Evolutionary conservation across 92 coral and sea anemone genomes (phyloP).

Genomic region (Phenganax marumi): DNA sequence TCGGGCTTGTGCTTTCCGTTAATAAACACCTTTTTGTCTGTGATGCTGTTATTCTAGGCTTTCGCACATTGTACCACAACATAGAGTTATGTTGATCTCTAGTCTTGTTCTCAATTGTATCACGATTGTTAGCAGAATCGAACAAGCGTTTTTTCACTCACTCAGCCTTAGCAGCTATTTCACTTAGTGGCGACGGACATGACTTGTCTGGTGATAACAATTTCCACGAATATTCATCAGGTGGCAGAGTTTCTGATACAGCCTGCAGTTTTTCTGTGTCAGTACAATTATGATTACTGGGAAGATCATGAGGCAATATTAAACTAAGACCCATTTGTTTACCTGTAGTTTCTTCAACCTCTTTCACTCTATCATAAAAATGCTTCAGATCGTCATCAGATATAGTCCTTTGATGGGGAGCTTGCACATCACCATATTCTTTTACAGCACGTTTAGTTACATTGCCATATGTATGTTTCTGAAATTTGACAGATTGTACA

Average conservation of each 20-base stretch:
- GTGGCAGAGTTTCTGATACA: constrained; percentile 39
- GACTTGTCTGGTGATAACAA: constrained; percentile 47
- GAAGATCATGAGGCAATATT: constrained; percentile 53
- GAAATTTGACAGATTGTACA: constrained; percentile 58
- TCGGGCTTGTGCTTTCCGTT: constrained; percentile 5
- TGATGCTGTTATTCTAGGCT: constrained; percentile 70
- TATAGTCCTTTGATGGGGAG: constrained; percentile 48
- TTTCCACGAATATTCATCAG: constrained; percentile 52
- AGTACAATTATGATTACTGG: constrained; percentile 35
- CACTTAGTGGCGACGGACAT: constrained; percentile 52
- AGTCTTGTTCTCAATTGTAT: constrained; percentile 56
- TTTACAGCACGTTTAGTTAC: constrained; percentile 34
- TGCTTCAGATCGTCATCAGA: constrained; percentile 42
- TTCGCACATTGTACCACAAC: constrained; percentile 64
- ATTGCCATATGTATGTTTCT: constrained; percentile 65
- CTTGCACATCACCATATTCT: constrained; percentile 43
- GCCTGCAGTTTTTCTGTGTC: constrained; percentile 22
- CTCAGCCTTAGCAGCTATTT: constrained; percentile 54
- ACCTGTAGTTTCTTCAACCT: constrained; percentile 40
- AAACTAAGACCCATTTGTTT: constrained; percentile 54
- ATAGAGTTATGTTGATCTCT: constrained; percentile 53
- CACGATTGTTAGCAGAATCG: constrained; percentile 48
- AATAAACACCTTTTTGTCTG: constrained; percentile 57
- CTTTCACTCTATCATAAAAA: constrained; percentile 48
- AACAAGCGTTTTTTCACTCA: constrained; percentile 42